Base-by-base conservation (phyloP, 2,888 invertebrate species). In the Andrena trimmerana region DNA sequence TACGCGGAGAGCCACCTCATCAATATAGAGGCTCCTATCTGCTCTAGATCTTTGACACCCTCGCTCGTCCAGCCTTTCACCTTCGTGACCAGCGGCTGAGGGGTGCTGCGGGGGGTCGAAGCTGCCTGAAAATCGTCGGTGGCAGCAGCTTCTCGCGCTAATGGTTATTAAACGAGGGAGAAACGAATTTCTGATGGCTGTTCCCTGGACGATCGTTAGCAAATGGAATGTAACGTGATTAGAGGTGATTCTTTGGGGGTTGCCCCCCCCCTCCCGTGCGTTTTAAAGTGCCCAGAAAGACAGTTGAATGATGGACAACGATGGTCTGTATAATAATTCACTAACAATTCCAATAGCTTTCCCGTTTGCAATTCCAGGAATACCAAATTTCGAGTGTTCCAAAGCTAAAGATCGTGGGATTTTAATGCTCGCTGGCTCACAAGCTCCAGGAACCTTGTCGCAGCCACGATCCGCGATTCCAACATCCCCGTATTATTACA, bases 1-100 rank as follows among this genome's bases (percentile, higher is more conserved):
- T 93, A 93, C 90, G 88, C 88, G 88, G 89, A 88, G 86, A 90
- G 90, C 91, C 89, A 91, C 91, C 91, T 92, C 93, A 91, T 93
- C 93, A 89, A 92, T 92, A 93, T 87, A 89, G 86, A 87, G 73
- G 81, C 68, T 78, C 74, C 80, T 92, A 93, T 92, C 92, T 92
- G 93, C 90, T 93, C 93, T 92, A 93, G 92, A 93, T 93, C 93
- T 93, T 89, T 89, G 90, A 92, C 93, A 93, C 93, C 92, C 92
- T 83, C 85, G 79, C 72, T 27, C 75, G 73, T 75, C 70, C 81
- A 70, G 76, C 71, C 82, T 81, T 70, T 75, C 74, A 78, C 81
- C 85, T 83, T 85, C 80, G 70, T 70, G 75, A 42, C 59, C 76
- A 13, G 42, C 29, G 24, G 52, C 20, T 59, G 33, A 16, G 13